Conservation (phyloP, 2,888 invertebrate species). For the Microplitis deprimator region DNA sequence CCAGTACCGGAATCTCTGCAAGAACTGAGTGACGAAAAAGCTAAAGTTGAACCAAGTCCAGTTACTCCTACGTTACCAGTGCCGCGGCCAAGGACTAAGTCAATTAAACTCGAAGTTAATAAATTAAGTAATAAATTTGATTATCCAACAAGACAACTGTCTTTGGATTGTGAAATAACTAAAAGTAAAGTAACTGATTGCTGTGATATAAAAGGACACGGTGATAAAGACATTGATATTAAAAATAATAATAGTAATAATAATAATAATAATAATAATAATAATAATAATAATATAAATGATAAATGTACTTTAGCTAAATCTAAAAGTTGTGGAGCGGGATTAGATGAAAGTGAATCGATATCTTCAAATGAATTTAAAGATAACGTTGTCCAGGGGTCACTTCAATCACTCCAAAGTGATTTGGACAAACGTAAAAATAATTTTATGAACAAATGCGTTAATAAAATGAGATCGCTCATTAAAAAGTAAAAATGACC, state of each 20-base stretch:
- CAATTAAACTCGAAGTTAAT: background rate
- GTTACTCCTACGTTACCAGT: conserved; percentile 2
- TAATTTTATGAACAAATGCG: conserved; percentile 83
- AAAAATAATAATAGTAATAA: conserved; percentile 3
- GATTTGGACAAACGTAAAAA: conserved; percentile 79
- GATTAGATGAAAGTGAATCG: conserved; percentile 61
- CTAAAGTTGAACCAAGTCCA: background rate
- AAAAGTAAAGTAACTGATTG: conserved; percentile 18
- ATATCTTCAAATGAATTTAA: conserved; percentile 59
- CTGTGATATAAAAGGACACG: conserved; percentile 54
- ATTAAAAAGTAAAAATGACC: conserved; percentile 58
- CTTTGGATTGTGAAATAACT: background rate
- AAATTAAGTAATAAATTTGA: background rate
- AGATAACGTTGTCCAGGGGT: conserved; percentile 67
- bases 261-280: conserved; percentile 15
- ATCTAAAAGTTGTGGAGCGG: conserved; percentile 67
- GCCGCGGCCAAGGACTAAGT: conserved; percentile 44
- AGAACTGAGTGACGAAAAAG: background rate
- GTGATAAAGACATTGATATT: conserved; percentile 26
- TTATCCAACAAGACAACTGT: background rate
- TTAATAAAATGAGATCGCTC: conserved; percentile 67
- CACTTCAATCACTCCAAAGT: conserved; percentile 75
- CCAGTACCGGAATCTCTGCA: conserved; percentile 57
- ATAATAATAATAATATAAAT: conserved; percentile 21
- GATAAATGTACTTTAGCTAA: conserved; percentile 56